Percentiles rank a stretch among this genome's conserved stretches.
phyloP scores from a whole-genome alignment of 2,113 vertebrate genomes.

The Tenebrosternarchus preto region DNA sequence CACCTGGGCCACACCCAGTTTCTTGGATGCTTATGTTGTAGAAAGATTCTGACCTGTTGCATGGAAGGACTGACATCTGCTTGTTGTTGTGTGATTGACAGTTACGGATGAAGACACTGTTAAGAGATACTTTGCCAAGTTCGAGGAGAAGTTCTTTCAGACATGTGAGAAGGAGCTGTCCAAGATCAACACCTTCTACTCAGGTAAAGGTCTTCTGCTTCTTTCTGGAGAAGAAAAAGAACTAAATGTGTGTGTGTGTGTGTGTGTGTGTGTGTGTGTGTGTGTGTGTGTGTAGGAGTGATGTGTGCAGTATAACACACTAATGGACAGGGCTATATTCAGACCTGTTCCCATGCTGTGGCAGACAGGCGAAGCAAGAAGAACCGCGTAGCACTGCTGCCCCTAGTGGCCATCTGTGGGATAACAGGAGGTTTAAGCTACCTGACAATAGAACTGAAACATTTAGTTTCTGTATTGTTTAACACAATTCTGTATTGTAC shows the following conservation, averaged over 20 bases:
- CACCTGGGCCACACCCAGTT: no score
- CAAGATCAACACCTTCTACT: conserved; percentile 99
- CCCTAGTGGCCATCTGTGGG: not conserved
- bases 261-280: not conserved
- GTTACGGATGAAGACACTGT: conserved; percentile 97
- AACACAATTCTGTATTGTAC: no score
- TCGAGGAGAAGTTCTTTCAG: conserved; percentile 99
- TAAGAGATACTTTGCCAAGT: conserved; percentile 97
- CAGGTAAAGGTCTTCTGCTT: conserved; percentile 76
- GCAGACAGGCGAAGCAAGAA: not conserved
- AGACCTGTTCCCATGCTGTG: conserved; percentile 11
- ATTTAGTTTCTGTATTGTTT: no score
- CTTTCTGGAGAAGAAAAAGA: not conserved
- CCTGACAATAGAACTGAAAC: no score
- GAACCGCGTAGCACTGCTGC: not conserved
- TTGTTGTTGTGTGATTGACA: conserved; percentile 57
- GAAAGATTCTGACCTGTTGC: no score
- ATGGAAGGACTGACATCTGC: no score
- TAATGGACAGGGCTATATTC: conserved; percentile 27
- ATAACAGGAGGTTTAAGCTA: not conserved
- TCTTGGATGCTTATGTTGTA: no score
- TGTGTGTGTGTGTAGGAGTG: not conserved
- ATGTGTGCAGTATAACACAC: not conserved
- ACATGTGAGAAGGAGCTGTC: conserved; percentile 98
- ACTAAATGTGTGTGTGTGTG: not conserved